Percentiles rank a stretch among this genome's conserved stretches.
phyloP scores from a whole-genome alignment of 2,113 vertebrate genomes.

The Andinoacara biseriatus region DNA sequence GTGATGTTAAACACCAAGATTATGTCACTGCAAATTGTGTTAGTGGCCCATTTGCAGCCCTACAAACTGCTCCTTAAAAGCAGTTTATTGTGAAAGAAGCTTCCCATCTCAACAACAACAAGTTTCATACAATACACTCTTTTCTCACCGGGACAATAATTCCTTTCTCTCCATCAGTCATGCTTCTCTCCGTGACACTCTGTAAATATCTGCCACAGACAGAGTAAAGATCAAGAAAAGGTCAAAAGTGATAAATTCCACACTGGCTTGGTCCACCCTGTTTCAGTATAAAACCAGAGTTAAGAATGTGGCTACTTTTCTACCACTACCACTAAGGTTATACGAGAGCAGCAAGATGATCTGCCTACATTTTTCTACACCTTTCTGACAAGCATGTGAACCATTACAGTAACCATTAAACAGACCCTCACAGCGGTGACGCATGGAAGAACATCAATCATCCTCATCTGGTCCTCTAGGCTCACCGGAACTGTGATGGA shows the following conservation, averaged over 20 bases:
- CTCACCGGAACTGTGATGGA: constrained; percentile 60
- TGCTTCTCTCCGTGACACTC: constrained; percentile 28
- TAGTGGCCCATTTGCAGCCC: constrained; percentile 39
- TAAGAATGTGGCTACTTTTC: constrained; percentile 15
- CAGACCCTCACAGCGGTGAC: constrained; percentile 30
- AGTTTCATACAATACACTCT: background rate
- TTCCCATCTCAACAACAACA: background rate
- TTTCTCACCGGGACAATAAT: constrained; percentile 26
- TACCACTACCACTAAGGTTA: constrained; percentile 9
- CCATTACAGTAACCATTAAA: constrained; percentile 33
- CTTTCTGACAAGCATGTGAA: constrained; percentile 44
- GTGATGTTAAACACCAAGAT: constrained; percentile 35
- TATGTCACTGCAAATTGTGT: constrained; percentile 39
- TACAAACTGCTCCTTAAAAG: constrained; percentile 34
- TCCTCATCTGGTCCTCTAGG: constrained; percentile 34
- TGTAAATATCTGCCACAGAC: constrained; percentile 58
- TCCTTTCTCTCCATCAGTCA: constrained; percentile 36
- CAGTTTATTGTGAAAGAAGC: constrained; percentile 3
- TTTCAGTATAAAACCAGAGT: constrained; percentile 19
- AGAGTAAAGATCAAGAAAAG: constrained; percentile 71
- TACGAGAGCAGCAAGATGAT: background rate
- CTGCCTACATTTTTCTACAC: constrained; percentile 10
- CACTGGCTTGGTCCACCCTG: constrained; percentile 1
- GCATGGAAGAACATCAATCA: constrained; percentile 52
- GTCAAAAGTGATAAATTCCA: constrained; percentile 61